Percentiles rank a stretch among this genome's conserved stretches.
These are phyloP conservation scores for Rhamnusium bicolor DNA, from an alignment of 2,888 invertebrate genomes.

Conservation along the genomic window DNA sequence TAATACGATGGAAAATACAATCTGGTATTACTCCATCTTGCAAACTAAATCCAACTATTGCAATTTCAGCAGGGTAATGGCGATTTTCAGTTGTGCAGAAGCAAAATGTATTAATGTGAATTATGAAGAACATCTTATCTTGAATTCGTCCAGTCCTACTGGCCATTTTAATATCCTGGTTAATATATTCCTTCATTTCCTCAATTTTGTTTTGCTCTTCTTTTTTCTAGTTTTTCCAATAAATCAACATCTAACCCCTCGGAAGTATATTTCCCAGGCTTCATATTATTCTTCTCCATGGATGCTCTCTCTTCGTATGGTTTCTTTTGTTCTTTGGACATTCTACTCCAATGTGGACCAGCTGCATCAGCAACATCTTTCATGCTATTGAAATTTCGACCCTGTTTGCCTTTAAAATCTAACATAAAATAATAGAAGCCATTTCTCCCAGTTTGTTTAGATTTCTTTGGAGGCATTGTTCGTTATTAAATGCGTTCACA, in stretches of 20 bases:
- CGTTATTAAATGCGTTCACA: too few species aligned
- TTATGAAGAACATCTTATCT: conserved; percentile 55
- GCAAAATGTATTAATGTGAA: conserved; percentile 60
- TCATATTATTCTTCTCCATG: conserved; percentile 36
- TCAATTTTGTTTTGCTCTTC: conserved; percentile 44
- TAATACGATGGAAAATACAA: conserved; percentile 55
- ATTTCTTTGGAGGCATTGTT: conserved; percentile 52
- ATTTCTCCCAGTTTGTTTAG: conserved; percentile 53
- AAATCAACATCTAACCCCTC: conserved; percentile 55
- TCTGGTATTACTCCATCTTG: conserved; percentile 56
- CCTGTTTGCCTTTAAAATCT: conserved; percentile 50
- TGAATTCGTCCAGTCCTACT: conserved; percentile 41
- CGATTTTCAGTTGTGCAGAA: conserved; percentile 39
- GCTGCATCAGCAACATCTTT: conserved; percentile 50
- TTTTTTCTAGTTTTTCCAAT: conserved; percentile 45
- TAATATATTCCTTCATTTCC: conserved; percentile 53
- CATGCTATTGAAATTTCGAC: conserved; percentile 42
- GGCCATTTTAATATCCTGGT: conserved; percentile 40
- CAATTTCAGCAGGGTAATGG: conserved; percentile 59
- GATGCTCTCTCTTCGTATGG: conserved; percentile 52
- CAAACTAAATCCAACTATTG: conserved; percentile 55
- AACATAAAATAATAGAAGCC: conserved; percentile 56
- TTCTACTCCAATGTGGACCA: conserved; percentile 47
- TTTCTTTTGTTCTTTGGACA: conserved; percentile 49
- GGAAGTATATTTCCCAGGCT: conserved; percentile 47